Percentiles rank a stretch among this genome's conserved stretches.
phyloP scores from a whole-genome alignment of 2,888 invertebrate species.

The Drosophila borealis region DNA sequence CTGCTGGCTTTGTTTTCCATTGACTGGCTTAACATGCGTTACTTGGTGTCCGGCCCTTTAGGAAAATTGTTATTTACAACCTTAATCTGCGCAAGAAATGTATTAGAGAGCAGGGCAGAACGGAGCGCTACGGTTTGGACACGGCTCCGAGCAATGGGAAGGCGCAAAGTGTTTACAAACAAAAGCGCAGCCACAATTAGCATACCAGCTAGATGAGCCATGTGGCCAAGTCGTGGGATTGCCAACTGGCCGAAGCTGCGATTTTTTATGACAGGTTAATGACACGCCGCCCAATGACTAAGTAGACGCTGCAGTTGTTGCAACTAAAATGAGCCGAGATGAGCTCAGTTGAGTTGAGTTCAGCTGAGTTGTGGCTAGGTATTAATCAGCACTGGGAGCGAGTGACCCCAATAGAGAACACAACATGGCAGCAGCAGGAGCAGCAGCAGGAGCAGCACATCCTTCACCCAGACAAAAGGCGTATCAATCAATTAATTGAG shows the following conservation, averaged over 20 bases:
- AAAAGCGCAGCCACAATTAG: constrained; percentile 71
- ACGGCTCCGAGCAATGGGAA: constrained; percentile 12
- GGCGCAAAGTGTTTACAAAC: constrained; percentile 71
- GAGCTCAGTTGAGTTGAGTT: not conserved
- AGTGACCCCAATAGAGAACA: constrained; percentile 66
- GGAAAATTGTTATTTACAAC: constrained; percentile 74
- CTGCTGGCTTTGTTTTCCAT: not conserved
- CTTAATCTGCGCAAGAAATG: constrained; percentile 74
- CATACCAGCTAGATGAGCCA: constrained; percentile 72
- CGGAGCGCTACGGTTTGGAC: constrained; percentile 9
- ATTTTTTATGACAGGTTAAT: constrained; percentile 79
- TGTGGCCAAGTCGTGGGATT: constrained; percentile 48
- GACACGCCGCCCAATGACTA: constrained; percentile 48
- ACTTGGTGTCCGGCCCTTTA: constrained; percentile 29
- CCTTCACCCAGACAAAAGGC: constrained; percentile 38
- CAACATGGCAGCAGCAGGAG: constrained; percentile 21
- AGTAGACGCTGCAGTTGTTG: constrained; percentile 8
- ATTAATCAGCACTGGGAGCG: constrained; percentile 46
- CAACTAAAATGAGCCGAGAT: not conserved
- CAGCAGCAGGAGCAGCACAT: constrained; percentile 28
- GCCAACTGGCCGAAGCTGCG: constrained; percentile 49
- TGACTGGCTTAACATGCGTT: constrained; percentile 50
- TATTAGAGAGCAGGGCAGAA: constrained; percentile 72
- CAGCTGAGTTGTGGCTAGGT: constrained; percentile 11
- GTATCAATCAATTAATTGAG: constrained; percentile 79